phyloP scores from a whole-genome alignment of 2,888 invertebrate genomes.

The Hydraecia micacea region DNA sequence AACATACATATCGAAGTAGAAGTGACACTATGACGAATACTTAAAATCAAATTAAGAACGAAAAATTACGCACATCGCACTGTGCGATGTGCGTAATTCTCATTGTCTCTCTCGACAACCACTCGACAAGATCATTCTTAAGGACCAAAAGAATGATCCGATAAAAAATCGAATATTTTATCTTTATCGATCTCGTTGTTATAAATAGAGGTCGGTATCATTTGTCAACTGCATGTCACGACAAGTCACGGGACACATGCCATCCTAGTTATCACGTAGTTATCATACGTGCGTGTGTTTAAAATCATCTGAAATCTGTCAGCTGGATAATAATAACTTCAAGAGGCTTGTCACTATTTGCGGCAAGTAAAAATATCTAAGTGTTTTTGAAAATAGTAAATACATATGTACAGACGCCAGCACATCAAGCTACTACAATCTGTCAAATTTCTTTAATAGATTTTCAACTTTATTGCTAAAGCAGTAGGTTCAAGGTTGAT shows the following conservation, averaged over 20 bases:
- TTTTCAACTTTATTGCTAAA: too few relatives aligned
- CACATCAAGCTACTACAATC: too few relatives aligned
- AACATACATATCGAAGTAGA: too few relatives aligned
- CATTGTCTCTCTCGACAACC: conserved; percentile 16
- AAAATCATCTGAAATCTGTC: conserved; percentile 33
- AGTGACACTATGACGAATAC: too few relatives aligned
- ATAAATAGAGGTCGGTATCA: conserved; percentile 14
- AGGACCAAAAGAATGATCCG: conserved; percentile 19
- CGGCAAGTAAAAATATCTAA: conserved; percentile 13
- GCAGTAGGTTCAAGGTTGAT: too few relatives aligned
- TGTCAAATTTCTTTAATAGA: too few relatives aligned
- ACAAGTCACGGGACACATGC: conserved; percentile 44
- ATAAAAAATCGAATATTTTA: conserved; percentile 49
- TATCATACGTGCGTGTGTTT: not conserved
- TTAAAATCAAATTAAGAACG: too few relatives aligned
- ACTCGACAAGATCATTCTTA: conserved; percentile 34
- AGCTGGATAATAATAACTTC: conserved; percentile 13
- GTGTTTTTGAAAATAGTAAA: conserved; percentile 28
- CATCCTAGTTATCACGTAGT: not conserved
- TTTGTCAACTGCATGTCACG: conserved; percentile 4
- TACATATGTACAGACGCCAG: too few relatives aligned
- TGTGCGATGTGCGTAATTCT: too few relatives aligned
- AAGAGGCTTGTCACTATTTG: conserved; percentile 6
- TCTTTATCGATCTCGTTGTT: conserved; percentile 23
- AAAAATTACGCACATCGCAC: too few relatives aligned